phyloP scores from a whole-genome alignment of 2,113 vertebrate genomes.

The Danionella cerebrum region DNA sequence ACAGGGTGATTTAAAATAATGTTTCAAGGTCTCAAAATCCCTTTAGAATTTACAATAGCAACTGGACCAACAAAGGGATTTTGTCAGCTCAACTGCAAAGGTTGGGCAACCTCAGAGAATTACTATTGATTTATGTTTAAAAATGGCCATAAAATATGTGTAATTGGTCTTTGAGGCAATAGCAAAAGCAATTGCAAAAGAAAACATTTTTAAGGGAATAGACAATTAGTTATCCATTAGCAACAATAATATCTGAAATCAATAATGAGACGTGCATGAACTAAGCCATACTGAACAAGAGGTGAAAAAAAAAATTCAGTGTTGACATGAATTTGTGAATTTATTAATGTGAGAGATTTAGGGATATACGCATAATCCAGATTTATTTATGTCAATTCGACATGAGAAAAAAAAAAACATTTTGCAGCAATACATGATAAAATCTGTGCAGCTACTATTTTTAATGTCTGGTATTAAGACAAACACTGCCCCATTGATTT shows the following conservation, averaged over 20 bases:
- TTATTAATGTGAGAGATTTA: no score
- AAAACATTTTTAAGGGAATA: neutral
- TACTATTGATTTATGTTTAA: neutral
- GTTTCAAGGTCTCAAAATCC: neutral
- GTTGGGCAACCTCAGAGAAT: neutral
- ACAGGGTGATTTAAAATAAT: neutral
- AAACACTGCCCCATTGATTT: no score
- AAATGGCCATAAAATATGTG: neutral
- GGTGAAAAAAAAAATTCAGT: no score
- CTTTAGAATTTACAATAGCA: neutral
- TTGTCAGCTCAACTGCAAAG: neutral
- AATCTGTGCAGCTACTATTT: no score
- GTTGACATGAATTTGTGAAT: no score
- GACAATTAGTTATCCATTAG: neutral
- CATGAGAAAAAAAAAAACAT: no score
- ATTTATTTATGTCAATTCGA: no score
- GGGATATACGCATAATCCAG: no score
- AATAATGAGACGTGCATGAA: constrained; percentile 35
- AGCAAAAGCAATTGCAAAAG: neutral
- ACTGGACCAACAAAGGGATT: neutral
- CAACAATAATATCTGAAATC: constrained; percentile 35
- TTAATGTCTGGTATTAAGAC: no score
- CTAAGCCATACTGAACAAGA: constrained; percentile 22
- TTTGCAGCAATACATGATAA: no score
- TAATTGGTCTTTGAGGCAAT: neutral